A percentile compares a stretch with the other conserved stretches of the same genome.
Conservation (phyloP, 2,797 vertebrate species). For the Heterohyrax brucei region DNA sequence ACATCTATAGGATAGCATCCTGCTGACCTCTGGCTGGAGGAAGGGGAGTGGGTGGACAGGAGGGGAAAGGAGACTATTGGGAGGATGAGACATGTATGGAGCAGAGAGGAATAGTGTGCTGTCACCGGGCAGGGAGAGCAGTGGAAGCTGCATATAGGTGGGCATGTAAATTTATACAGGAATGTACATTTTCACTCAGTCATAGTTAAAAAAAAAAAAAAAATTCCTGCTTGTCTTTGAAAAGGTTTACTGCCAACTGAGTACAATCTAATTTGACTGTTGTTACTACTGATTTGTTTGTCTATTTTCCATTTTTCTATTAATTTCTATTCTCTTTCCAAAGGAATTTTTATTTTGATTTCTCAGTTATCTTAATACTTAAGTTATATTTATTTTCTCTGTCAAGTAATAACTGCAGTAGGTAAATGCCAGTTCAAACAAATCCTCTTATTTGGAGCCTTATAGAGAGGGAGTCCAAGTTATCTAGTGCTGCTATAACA, state of each 20-base stretch:
- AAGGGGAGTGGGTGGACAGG: too few relatives aligned
- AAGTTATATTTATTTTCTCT: conserved; percentile 53
- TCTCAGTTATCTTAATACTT: conserved; percentile 31
- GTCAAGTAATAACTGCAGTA: conserved; percentile 53
- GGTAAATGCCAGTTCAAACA: conserved; percentile 71
- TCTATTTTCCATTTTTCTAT: conserved; percentile 20
- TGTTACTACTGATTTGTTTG: conserved; percentile 13
- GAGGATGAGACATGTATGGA: too few relatives aligned
- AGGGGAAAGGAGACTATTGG: too few relatives aligned
- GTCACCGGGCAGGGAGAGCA: too few relatives aligned
- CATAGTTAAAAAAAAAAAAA: too few relatives aligned
- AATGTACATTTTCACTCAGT: too few relatives aligned
- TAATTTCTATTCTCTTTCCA: conserved; percentile 12
- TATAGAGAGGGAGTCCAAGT: background rate
- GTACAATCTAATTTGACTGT: background rate
- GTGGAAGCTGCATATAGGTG: too few relatives aligned
- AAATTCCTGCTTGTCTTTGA: background rate
- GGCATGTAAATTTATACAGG: too few relatives aligned
- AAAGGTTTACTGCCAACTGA: background rate
- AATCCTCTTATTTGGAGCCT: conserved; percentile 31
- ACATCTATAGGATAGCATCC: too few relatives aligned
- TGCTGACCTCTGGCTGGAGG: too few relatives aligned
- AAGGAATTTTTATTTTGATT: conserved; percentile 52
- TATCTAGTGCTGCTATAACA: too few relatives aligned
- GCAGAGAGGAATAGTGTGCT: too few relatives aligned